phyloP scores from a whole-genome alignment of 2,797 vertebrate species.

The Pampus argenteus region DNA sequence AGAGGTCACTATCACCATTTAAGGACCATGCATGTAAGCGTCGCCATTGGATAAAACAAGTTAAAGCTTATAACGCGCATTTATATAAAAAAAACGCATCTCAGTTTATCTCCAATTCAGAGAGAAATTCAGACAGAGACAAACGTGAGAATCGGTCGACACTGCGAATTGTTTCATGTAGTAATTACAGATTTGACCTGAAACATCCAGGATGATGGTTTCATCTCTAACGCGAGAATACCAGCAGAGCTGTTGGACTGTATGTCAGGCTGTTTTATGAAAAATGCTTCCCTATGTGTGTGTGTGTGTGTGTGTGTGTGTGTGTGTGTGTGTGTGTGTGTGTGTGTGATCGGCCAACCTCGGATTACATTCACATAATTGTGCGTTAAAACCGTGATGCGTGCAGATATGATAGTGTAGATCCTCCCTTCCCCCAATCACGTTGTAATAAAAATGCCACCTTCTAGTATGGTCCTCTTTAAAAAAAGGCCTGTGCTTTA shows the following conservation, averaged over 20 bases:
- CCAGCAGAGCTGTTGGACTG: constrained; percentile 1
- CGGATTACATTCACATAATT: constrained; percentile 14
- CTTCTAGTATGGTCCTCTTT: constrained; percentile 22
- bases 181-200: constrained; percentile 37
- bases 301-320: background rate
- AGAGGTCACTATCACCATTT: constrained; percentile 66
- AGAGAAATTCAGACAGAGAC: background rate
- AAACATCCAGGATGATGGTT: constrained; percentile 24
- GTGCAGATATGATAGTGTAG: constrained; percentile 24
- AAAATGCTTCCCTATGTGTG: background rate
- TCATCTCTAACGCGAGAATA: background rate
- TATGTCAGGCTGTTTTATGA: constrained; percentile 14
- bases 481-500: constrained; percentile 32
- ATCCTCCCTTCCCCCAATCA: constrained; percentile 64
- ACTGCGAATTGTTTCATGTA: constrained; percentile 14
- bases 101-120: background rate
- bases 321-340: background rate
- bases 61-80: background rate
- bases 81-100: background rate
- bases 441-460: constrained; percentile 37
- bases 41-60: constrained; percentile 45
- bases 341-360: constrained; percentile 13
- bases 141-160: constrained; percentile 25
- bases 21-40: constrained; percentile 35
- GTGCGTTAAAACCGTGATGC: constrained; percentile 21